Evolutionary conservation across 2,113 vertebrate genomes (phyloP).

Genomic region (Regulus satrapa): DNA sequence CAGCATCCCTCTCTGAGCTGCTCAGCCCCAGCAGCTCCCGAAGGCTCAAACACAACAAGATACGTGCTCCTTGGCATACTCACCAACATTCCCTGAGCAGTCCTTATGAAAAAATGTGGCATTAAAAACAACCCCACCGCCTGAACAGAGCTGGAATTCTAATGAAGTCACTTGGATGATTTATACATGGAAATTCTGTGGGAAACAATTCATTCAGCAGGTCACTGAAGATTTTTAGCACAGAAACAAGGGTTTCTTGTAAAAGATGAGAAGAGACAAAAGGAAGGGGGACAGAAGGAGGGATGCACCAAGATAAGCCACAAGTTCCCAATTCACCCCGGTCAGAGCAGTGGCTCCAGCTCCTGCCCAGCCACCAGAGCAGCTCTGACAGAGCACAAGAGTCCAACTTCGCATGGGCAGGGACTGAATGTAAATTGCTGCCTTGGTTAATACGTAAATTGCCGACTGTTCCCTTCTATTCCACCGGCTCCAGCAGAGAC

Average conservation of each 20-base stretch:
- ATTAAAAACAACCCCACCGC: neutral
- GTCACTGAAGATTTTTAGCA: neutral
- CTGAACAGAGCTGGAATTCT: neutral
- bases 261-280: conserved; percentile 10
- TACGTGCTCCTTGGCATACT: accelerated
- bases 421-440: conserved; percentile 4
- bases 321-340: neutral
- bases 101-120: neutral
- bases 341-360: neutral
- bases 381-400: neutral
- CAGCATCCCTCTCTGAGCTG: neutral
- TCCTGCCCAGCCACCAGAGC: neutral
- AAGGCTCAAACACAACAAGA: neutral
- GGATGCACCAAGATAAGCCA: neutral
- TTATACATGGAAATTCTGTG: neutral
- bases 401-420: neutral
- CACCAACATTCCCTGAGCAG: accelerated
- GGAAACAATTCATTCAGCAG: neutral
- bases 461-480: conserved; percentile 9
- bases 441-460: neutral
- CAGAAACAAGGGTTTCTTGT: neutral
- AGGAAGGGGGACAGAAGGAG: neutral
- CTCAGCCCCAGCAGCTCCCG: neutral
- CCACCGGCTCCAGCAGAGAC: neutral
- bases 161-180: neutral